Percentiles rank a stretch among this genome's conserved stretches.
Evolutionary conservation across 2,113 vertebrate species (phyloP).

Genomic region (Charina bottae): DNA sequence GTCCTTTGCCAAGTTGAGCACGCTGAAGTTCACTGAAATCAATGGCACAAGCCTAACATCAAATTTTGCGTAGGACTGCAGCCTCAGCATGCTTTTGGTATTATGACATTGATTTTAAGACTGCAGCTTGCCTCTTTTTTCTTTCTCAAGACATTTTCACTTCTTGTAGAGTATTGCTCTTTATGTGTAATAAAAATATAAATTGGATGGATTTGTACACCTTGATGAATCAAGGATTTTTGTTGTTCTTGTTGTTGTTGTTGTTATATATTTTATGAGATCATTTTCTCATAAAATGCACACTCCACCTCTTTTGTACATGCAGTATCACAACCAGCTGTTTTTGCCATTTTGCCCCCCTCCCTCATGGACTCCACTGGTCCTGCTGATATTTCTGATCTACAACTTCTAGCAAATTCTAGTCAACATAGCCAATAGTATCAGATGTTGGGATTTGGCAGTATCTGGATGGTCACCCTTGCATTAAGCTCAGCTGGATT

Average conservation of each 20-base stretch:
- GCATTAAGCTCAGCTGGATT: background rate
- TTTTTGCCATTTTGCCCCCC: no score
- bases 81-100: background rate
- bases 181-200: conserved; percentile 52
- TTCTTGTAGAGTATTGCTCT: conserved; percentile 46
- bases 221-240: conserved; percentile 53
- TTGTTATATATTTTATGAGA: conserved; percentile 45
- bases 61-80: background rate
- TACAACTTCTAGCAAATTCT: no score
- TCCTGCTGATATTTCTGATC: no score
- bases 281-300: conserved; percentile 28
- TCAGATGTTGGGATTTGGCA: no score
- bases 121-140: background rate
- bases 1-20: background rate
- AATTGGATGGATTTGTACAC: conserved; percentile 47
- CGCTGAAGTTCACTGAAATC: background rate
- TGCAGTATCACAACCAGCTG: no score
- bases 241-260: background rate
- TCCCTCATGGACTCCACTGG: no score
- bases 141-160: conserved; percentile 45
- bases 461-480: background rate
- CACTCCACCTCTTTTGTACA: no score
- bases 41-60: background rate
- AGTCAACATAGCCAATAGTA: no score
- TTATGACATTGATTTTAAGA: conserved; percentile 45